These are phyloP conservation scores for Delichon dasypus DNA, from an alignment of 2,797 vertebrate genomes.

Conservation along the genomic window DNA sequence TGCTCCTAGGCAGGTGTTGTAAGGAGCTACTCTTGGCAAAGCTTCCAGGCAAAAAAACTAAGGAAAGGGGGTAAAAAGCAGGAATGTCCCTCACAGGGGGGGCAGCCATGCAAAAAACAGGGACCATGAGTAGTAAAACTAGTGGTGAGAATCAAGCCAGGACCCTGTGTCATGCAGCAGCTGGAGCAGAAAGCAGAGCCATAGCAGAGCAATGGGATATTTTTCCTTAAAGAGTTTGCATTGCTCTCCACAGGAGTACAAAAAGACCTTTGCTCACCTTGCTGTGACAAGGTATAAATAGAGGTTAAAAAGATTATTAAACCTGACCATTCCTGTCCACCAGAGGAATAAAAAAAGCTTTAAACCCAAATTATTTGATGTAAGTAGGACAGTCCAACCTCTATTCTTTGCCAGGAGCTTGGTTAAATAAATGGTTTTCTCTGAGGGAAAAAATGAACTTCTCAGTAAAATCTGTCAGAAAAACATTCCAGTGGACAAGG, in stretches of 20 bases:
- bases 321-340: not conserved
- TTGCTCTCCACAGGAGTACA: not conserved
- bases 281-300: not conserved
- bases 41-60: not conserved
- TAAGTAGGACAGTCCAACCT: not conserved
- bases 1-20: not conserved
- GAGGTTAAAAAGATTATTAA: not conserved
- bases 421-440: not conserved
- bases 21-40: not conserved
- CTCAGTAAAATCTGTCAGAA: not conserved
- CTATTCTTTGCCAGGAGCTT: not conserved
- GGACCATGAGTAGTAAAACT: not conserved
- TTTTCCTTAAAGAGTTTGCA: not conserved
- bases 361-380: not conserved
- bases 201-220: too few species aligned
- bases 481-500: not conserved
- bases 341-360: not conserved
- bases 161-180: rapidly evolving
- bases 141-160: not conserved
- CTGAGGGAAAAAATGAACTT: not conserved
- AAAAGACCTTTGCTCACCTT: not conserved
- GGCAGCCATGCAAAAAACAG: not conserved
- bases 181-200: not conserved
- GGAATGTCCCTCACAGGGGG: not conserved
- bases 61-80: not conserved